Base-by-base conservation (phyloP, 2,888 invertebrate genomes). In the Apamea anceps region DNA sequence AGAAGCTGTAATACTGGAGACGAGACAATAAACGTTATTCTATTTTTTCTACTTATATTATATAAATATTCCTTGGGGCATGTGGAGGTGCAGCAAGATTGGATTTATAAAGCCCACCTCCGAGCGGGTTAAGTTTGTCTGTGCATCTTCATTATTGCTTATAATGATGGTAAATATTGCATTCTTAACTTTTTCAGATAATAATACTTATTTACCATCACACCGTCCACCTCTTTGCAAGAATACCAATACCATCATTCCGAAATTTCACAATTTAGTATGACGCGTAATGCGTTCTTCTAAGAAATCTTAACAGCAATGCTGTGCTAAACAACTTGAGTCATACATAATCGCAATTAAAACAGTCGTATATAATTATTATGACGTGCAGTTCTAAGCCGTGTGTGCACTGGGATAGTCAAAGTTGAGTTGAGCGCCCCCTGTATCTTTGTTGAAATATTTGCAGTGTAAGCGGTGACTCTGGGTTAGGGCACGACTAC, bases 371-470 rank as follows among this genome's bases (percentile, higher is more conserved):
- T 85, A 85, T 75, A 87, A 87, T 84, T 86, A 86, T 85, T 80
- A 86, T 83, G 82, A 84, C 80, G 78, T 60, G 81, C 60, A 75
- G 57, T 65, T 45, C 80, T 90, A 94, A 94, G 93, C 90, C 92
- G 87, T 94, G 91, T 94, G 92, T 93, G 93, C 93, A 94, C 90
- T 91, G 81, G 93, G 93, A 93, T 93, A 94, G 95, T 94, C 93
- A 91, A 93, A 94, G 94, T 93, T 90, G 94, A 94, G 95, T 95
- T 95, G 95, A 95, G 96, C 94, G 95, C 92, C 95, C 92, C 94
- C 94, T 95, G 95, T 95, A 95, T 96, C 96, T 96, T 95, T 95
- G 95, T 95, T 94, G 94, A 95, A 96, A 96, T 96, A 96, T 96
- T 96, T 96, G 95, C 96, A 89, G 93, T 95, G 95, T 94, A 95